Base-by-base conservation (phyloP, 2,888 invertebrate genomes). In the Ellobium chinense region DNA sequence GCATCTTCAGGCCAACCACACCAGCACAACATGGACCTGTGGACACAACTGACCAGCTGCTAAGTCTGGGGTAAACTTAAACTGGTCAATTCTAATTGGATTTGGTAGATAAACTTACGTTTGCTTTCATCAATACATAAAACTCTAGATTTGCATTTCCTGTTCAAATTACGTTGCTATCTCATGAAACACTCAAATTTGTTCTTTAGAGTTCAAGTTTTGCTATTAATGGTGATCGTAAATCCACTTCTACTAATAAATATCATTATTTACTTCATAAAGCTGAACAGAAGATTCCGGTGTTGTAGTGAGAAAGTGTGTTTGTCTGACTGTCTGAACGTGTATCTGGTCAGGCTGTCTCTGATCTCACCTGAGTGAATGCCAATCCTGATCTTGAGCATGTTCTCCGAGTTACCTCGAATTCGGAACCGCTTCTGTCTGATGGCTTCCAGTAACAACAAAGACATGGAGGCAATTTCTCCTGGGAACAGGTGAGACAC, bases 1-100 rank as follows among this genome's bases (percentile, higher is more conserved):
- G 97, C 97, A 98, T 97, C 80, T 97, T 97, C 76, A 97, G 94
- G 4, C 97, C 97, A 1, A 97, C 97, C 5, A 97, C 97, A 36
- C 96, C 97, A 39, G 97, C 97, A 93, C 97, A 97, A 81, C 87
- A 88, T 4, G 88, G 85, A 56, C 88, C 89, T 89, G 77, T 1
- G 56, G 14, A 46, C 18, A 36, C n/a, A 24, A 46, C 3, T 14
- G 9, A n/a, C n/a, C n/a, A n/a, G n/a, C n/a, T n/a, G n/a, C n/a
- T n/a, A n/a, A n/a, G n/a, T n/a, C n/a, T n/a, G n/a, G n/a, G n/a
- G n/a, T n/a, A n/a, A n/a, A n/a, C n/a, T n/a, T n/a, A n/a, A n/a
- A n/a, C n/a, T n/a, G n/a, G n/a, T n/a, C n/a, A n/a, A n/a, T n/a
- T n/a, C n/a, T n/a, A n/a, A n/a, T n/a, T n/a, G n/a, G n/a, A n/a